phyloP scores from a whole-genome alignment of 2,888 invertebrate species.

The Idaea biselata region DNA sequence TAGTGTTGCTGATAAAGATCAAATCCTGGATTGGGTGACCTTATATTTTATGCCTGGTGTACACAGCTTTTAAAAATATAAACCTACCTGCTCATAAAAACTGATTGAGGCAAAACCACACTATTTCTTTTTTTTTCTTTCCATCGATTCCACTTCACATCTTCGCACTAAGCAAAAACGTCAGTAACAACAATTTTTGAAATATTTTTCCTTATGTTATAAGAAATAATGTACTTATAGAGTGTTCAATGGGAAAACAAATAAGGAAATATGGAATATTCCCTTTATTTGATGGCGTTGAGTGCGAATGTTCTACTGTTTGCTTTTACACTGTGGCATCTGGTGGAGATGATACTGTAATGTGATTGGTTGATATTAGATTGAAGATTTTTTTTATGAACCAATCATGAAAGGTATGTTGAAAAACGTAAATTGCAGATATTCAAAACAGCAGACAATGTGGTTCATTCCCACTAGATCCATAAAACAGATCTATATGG shows the following conservation, averaged over 20 bases:
- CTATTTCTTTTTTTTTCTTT: neutral
- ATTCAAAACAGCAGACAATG: too few relatives aligned
- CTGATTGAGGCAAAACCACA: neutral
- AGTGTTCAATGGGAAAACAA: neutral
- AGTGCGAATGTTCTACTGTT: neutral
- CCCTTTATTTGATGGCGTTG: neutral
- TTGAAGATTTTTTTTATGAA: neutral
- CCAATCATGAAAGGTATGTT: too few relatives aligned
- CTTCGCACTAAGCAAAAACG: neutral
- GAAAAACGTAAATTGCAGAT: too few relatives aligned
- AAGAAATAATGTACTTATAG: constrained; percentile 1
- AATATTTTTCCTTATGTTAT: neutral
- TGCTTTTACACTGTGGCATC: neutral
- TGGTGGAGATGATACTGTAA: neutral
- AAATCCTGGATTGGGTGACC: too few relatives aligned
- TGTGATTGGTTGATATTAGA: neutral
- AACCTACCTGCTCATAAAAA: neutral
- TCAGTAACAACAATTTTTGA: constrained; percentile 2
- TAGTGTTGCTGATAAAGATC: too few relatives aligned
- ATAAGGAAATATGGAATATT: constrained; percentile 1
- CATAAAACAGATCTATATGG: too few relatives aligned
- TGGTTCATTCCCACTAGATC: too few relatives aligned
- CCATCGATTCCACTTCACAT: neutral
- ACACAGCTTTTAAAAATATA: too few relatives aligned
- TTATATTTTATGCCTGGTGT: too few relatives aligned